Evolutionary conservation across 2,888 invertebrate genomes (phyloP).

Genomic region (Oligia fasciuncula): DNA sequence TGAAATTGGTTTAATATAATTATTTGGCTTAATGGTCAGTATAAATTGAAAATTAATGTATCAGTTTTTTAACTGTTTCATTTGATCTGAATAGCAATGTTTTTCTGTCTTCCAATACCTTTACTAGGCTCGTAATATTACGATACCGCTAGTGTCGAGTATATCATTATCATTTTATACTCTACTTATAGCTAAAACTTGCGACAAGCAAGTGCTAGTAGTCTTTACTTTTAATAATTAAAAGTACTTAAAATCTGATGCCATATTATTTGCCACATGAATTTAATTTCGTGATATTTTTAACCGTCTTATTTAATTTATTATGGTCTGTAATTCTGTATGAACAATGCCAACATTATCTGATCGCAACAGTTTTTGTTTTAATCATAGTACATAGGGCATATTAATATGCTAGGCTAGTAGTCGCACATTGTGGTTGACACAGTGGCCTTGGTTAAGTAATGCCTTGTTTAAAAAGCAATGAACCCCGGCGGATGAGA

Average conservation of each 20-base stretch:
- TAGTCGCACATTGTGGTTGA: slow-evolving; percentile 84
- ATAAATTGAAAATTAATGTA: slow-evolving; percentile 78
- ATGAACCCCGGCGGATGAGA: slow-evolving; percentile 76
- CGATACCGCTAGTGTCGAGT: slow-evolving; percentile 73
- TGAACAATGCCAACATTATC: slow-evolving; percentile 77
- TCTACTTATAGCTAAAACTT: slow-evolving; percentile 64
- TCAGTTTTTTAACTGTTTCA: slow-evolving; percentile 77
- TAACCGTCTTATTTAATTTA: slow-evolving; percentile 85
- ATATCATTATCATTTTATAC: slow-evolving; percentile 65
- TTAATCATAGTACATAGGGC: slow-evolving; percentile 80
- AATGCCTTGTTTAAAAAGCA: slow-evolving; percentile 85
- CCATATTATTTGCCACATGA: slow-evolving; percentile 90
- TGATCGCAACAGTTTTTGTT: slow-evolving; percentile 76
- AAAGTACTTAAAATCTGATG: slow-evolving; percentile 89
- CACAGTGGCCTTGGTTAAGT: slow-evolving; percentile 86
- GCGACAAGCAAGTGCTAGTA: slow-evolving; percentile 70
- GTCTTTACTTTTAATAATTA: slow-evolving; percentile 80
- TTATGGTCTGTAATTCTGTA: slow-evolving; percentile 82
- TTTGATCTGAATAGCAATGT: slow-evolving; percentile 88
- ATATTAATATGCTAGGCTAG: slow-evolving; percentile 85
- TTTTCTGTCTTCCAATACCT: slow-evolving; percentile 88
- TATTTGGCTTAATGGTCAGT: slow-evolving; percentile 84
- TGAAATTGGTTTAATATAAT: slow-evolving; percentile 82
- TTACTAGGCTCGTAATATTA: slow-evolving; percentile 75
- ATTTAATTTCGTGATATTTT: slow-evolving; percentile 88